phyloP scores from a whole-genome alignment of 2,797 vertebrate genomes.

The Sebastes hopkinsi region DNA sequence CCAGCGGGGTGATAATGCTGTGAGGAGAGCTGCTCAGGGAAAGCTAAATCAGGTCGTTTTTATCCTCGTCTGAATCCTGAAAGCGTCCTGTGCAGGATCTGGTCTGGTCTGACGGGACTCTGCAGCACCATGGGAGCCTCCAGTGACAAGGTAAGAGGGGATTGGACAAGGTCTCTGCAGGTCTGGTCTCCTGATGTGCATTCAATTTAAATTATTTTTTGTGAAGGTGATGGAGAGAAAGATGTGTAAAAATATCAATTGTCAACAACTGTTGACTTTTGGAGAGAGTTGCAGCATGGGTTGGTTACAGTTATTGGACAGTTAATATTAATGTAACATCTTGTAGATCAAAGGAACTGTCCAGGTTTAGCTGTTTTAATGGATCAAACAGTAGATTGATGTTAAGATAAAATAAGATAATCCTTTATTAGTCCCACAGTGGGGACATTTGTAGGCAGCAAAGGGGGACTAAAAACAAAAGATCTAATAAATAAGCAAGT shows the following conservation, averaged over 20 bases:
- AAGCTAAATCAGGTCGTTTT: background rate
- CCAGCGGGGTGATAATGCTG: conserved; percentile 60
- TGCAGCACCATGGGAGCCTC: conserved; percentile 65
- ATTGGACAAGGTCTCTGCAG: background rate
- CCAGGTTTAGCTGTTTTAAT: background rate
- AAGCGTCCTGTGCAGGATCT: conserved; percentile 16
- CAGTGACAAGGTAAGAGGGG: conserved; percentile 66
- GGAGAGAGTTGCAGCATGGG: background rate
- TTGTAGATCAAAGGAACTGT: background rate
- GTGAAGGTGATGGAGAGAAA: background rate
- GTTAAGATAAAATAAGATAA: no score
- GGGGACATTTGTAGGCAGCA: no score
- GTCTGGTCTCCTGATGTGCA: background rate
- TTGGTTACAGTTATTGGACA: background rate
- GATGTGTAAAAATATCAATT: background rate
- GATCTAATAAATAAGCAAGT: no score
- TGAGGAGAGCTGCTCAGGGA: conserved; percentile 58
- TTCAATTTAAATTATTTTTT: background rate
- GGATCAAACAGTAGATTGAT: no score
- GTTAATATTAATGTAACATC: background rate
- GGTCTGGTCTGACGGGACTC: conserved; percentile 29
- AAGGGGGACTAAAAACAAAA: no score
- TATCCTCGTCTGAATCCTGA: conserved; percentile 21
- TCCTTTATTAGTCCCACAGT: no score
- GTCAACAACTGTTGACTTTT: background rate